These are phyloP conservation scores for Antheraea pernyi DNA, from an alignment of 1,140 invertebrate species.

Conservation along the genomic window DNA sequence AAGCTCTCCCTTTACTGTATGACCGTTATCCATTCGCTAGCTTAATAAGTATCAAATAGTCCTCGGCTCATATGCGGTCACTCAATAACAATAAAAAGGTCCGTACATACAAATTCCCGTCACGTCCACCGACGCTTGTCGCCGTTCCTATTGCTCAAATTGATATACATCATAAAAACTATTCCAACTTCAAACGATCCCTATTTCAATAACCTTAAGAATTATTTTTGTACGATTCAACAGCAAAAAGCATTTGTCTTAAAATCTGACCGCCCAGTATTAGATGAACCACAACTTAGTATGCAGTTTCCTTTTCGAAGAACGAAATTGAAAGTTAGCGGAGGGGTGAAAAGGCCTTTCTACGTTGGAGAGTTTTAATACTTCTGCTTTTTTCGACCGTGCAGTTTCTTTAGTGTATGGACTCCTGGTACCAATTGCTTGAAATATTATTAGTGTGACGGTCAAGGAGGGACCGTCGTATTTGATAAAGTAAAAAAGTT, in stretches of 20 bases:
- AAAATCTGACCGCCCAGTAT: slow-evolving; percentile 28
- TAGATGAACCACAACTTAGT: slow-evolving; percentile 32
- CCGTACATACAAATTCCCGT: slow-evolving; percentile 54
- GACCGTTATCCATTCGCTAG: not conserved
- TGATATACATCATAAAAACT: slow-evolving; percentile 65
- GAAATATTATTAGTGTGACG: slow-evolving; percentile 62
- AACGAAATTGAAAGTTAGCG: not conserved
- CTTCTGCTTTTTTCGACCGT: slow-evolving; percentile 40
- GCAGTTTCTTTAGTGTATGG: slow-evolving; percentile 53
- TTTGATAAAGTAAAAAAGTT: slow-evolving; percentile 44
- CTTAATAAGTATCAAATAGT: slow-evolving; percentile 18
- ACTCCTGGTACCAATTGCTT: slow-evolving; percentile 69
- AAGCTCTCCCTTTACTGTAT: not conserved
- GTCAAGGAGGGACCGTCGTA: slow-evolving; percentile 34
- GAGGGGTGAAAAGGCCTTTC: not conserved
- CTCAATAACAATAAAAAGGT: slow-evolving; percentile 70
- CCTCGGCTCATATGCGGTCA: slow-evolving; percentile 41
- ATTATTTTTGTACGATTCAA: slow-evolving; percentile 19
- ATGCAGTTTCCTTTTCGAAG: not conserved
- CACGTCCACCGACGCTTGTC: slow-evolving; percentile 63
- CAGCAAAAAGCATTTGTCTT: not conserved
- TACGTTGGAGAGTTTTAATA: slow-evolving; percentile 1
- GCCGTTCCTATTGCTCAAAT: slow-evolving; percentile 68
- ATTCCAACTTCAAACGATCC: slow-evolving; percentile 18
- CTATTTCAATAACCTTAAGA: slow-evolving; percentile 36